Evolutionary conservation across 2,797 vertebrate genomes (phyloP).

Genomic region (Pangasius macronema): DNA sequence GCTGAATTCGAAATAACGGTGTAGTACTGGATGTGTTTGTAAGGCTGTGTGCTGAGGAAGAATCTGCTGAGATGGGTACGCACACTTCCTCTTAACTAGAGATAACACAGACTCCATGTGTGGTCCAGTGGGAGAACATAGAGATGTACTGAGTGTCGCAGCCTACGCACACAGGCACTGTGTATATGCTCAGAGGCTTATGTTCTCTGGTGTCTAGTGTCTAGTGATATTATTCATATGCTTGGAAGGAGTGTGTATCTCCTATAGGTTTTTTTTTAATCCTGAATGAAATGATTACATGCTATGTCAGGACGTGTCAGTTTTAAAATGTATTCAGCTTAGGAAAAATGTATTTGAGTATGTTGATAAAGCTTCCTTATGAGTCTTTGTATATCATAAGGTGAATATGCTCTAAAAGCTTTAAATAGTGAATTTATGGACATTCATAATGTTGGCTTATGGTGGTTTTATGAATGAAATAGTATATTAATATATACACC

Average conservation of each 20-base stretch:
- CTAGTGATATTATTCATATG: conserved; percentile 51
- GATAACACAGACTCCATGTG: neutral
- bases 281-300: conserved; percentile 10
- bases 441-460: neutral
- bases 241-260: conserved; percentile 36
- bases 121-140: neutral
- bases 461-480: neutral
- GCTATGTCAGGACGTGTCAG: conserved; percentile 20
- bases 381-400: neutral
- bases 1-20: neutral
- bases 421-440: neutral
- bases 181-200: conserved; percentile 12
- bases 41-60: neutral
- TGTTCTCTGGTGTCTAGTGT: conserved; percentile 2
- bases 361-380: neutral
- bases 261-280: neutral
- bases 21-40: neutral
- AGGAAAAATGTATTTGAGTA: conserved; percentile 26
- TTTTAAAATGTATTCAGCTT: conserved; percentile 10
- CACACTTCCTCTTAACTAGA: neutral
- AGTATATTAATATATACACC: neutral
- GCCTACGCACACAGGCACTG: neutral
- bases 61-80: neutral
- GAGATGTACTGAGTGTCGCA: neutral
- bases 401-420: neutral